phyloP scores from a whole-genome alignment of 2,113 vertebrate species.

The Xenopus borealis region DNA sequence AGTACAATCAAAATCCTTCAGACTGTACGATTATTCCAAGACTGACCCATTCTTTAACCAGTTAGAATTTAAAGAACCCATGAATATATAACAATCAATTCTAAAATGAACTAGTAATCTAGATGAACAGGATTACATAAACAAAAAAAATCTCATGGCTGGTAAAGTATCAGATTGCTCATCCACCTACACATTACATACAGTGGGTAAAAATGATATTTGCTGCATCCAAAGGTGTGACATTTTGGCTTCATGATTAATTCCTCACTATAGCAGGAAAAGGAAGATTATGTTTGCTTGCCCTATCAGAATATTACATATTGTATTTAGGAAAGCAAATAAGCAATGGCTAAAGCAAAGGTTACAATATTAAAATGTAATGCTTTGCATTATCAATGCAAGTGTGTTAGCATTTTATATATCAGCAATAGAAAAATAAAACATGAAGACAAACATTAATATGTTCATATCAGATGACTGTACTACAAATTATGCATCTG shows the following conservation, averaged over 20 bases:
- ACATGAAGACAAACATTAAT: too few relatives aligned
- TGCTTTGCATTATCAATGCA: constrained; percentile 3
- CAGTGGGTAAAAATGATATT: constrained; percentile 24
- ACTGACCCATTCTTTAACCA: too few relatives aligned
- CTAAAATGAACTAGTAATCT: too few relatives aligned
- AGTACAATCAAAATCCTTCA: too few relatives aligned
- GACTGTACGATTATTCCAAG: too few relatives aligned
- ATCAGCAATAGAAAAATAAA: too few relatives aligned
- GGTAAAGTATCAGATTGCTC: neutral
- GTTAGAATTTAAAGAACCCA: too few relatives aligned
- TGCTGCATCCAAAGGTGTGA: constrained; percentile 6
- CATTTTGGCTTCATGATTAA: constrained; percentile 31
- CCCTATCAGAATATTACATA: neutral
- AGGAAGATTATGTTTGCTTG: constrained; percentile 11
- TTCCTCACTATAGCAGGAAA: constrained; percentile 12
- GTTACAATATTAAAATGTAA: constrained; percentile 17
- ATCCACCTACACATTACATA: constrained; percentile 18
- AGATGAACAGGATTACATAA: too few relatives aligned
- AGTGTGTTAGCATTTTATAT: neutral
- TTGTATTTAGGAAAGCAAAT: constrained; percentile 6
- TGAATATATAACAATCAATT: too few relatives aligned
- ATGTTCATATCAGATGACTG: too few relatives aligned
- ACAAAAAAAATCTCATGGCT: neutral
- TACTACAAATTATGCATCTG: too few relatives aligned
- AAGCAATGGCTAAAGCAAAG: constrained; percentile 8